These are phyloP conservation scores for Belonocnema kinseyi DNA, from an alignment of 1,140 invertebrate species.

Conservation along the genomic window DNA sequence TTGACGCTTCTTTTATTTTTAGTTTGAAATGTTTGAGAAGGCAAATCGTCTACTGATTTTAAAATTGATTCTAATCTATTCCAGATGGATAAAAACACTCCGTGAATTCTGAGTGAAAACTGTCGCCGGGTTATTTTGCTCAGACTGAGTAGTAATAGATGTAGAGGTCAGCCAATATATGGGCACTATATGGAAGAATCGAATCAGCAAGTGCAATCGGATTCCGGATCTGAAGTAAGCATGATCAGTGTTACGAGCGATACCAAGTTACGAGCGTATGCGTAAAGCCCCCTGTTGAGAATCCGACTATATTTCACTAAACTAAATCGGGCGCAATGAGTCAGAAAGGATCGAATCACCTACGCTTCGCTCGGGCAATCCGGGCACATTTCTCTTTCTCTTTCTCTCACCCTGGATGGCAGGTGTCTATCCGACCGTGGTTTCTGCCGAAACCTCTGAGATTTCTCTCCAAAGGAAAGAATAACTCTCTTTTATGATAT, in stretches of 20 bases:
- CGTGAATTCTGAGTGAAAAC: not conserved
- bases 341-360: slow-evolving; percentile 67
- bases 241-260: slow-evolving; percentile 25
- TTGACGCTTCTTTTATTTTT: too few relatives aligned
- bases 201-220: not conserved
- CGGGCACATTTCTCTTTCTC: slow-evolving; percentile 44
- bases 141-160: slow-evolving; percentile 3
- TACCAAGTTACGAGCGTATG: slow-evolving; percentile 33
- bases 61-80: too few relatives aligned
- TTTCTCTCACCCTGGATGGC: slow-evolving; percentile 39
- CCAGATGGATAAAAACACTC: too few relatives aligned
- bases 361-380: slow-evolving; percentile 51
- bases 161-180: slow-evolving; percentile 2
- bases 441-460: slow-evolving; percentile 12
- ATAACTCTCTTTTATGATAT: slow-evolving; percentile 32
- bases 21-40: too few relatives aligned
- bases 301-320: slow-evolving; percentile 58
- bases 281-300: slow-evolving; percentile 38
- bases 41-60: too few relatives aligned
- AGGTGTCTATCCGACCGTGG: slow-evolving; percentile 63
- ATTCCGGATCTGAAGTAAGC: slow-evolving; percentile 4
- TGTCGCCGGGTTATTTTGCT: not conserved
- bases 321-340: slow-evolving; percentile 64
- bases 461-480: slow-evolving; percentile 13
- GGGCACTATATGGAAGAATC: not conserved